Evolutionary conservation across 1,140 invertebrate species (phyloP).

Genomic region (Drosophila tani): DNA sequence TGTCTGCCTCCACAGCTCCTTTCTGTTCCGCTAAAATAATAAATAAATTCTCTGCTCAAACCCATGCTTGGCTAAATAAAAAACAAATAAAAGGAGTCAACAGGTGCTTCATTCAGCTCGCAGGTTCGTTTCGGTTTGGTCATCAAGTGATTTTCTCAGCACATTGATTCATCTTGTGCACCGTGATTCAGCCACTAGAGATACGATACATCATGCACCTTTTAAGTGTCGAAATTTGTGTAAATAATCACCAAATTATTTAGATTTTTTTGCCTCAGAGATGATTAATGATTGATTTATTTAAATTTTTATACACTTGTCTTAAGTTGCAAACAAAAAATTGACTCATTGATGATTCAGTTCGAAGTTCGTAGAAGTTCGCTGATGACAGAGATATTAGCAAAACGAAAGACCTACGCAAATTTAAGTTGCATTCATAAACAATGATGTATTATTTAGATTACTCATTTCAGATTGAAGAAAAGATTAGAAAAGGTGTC

Average conservation of each 20-base stretch:
- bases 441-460: too few relatives aligned
- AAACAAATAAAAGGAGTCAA: constrained; percentile 51
- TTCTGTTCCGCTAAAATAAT: constrained; percentile 38
- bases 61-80: constrained; percentile 29
- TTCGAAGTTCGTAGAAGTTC: not conserved
- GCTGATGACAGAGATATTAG: not conserved
- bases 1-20: not conserved
- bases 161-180: constrained; percentile 11
- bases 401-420: not conserved
- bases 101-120: constrained; percentile 72
- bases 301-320: not conserved
- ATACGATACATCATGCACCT: constrained; percentile 8
- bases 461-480: too few relatives aligned
- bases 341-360: constrained; percentile 6
- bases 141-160: not conserved
- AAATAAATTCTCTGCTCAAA: constrained; percentile 39
- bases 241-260: constrained; percentile 10
- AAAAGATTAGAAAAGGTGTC: too few relatives aligned
- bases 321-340: not conserved
- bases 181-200: constrained; percentile 30
- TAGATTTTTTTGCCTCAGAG: not conserved
- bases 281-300: not conserved
- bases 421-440: not conserved
- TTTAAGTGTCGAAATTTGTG: not conserved
- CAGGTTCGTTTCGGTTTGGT: constrained; percentile 58